Percentiles rank a stretch among this genome's conserved stretches.
These are phyloP conservation scores for Caenorhabditis briggsae DNA, from an alignment of 1,140 invertebrate genomes.

Conservation along the genomic window DNA sequence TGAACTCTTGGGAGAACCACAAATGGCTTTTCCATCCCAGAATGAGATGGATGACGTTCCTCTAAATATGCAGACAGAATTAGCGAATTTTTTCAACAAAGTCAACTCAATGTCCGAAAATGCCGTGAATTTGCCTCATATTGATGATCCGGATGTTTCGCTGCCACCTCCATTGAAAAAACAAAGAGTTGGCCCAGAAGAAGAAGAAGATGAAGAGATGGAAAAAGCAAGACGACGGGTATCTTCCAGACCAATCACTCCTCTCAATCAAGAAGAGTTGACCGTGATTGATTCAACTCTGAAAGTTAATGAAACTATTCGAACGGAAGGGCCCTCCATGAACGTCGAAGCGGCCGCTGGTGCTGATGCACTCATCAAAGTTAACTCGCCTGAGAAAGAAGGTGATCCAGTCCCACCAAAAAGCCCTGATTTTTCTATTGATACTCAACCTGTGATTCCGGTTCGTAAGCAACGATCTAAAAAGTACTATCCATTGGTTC, in stretches of 20 bases:
- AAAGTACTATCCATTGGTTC: not conserved
- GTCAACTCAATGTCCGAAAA: not conserved
- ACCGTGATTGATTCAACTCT: slow-evolving; percentile 10
- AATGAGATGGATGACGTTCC: no score
- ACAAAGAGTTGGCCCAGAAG: not conserved
- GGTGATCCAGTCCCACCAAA: no score
- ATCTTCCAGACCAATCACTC: not conserved
- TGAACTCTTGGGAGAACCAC: no score
- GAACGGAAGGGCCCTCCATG: no score
- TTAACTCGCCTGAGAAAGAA: no score
- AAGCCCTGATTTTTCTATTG: not conserved
- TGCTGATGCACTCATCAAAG: no score
- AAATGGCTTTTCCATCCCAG: no score
- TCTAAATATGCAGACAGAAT: no score
- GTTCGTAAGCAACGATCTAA: not conserved
- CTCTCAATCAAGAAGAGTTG: slow-evolving; percentile 17
- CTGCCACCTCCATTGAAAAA: not conserved
- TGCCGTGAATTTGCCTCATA: not conserved
- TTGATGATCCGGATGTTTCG: not conserved
- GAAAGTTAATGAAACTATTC: not conserved
- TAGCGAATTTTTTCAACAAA: not conserved
- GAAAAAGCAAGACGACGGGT: slow-evolving; percentile 2
- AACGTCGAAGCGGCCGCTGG: no score
- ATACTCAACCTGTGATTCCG: not conserved
- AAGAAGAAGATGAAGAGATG: not conserved